A percentile compares a stretch with the other conserved stretches of the same genome.
Conservation (phyloP, 2,888 invertebrate genomes). For the Spicauda simplicius region DNA sequence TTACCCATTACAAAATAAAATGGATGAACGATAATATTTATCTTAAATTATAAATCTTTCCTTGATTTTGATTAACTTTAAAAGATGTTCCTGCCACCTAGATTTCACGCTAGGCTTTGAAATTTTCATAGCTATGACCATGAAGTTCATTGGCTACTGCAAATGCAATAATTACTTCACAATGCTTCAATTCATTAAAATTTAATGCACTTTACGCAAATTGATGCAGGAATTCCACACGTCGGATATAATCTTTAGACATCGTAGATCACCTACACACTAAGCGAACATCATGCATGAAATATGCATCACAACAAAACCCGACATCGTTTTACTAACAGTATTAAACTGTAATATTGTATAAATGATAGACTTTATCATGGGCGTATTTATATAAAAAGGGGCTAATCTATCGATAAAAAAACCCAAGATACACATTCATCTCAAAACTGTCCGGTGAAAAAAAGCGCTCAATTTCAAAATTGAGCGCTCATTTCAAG, state of each 20-base stretch:
- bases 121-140: constrained; percentile 48
- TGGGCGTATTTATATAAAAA: too few relatives aligned
- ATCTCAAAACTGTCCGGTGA: too few relatives aligned
- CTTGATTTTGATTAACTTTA: constrained; percentile 17
- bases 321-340: too few relatives aligned
- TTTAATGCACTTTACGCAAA: background rate
- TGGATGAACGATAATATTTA: background rate
- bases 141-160: constrained; percentile 11
- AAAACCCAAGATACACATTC: too few relatives aligned
- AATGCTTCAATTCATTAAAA: background rate
- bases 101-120: constrained; percentile 46
- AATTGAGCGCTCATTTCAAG: too few relatives aligned
- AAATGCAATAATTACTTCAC: constrained; percentile 1
- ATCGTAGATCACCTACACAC: background rate
- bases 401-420: too few relatives aligned
- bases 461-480: too few relatives aligned
- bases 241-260: background rate
- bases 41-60: background rate
- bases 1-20: background rate
- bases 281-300: background rate
- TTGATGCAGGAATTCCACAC: background rate
- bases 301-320: background rate
- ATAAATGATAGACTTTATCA: too few relatives aligned
- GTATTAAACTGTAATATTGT: too few relatives aligned
- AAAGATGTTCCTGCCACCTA: constrained; percentile 62